phyloP scores from a whole-genome alignment of 2,888 invertebrate genomes.

The Machimus rusticus region DNA sequence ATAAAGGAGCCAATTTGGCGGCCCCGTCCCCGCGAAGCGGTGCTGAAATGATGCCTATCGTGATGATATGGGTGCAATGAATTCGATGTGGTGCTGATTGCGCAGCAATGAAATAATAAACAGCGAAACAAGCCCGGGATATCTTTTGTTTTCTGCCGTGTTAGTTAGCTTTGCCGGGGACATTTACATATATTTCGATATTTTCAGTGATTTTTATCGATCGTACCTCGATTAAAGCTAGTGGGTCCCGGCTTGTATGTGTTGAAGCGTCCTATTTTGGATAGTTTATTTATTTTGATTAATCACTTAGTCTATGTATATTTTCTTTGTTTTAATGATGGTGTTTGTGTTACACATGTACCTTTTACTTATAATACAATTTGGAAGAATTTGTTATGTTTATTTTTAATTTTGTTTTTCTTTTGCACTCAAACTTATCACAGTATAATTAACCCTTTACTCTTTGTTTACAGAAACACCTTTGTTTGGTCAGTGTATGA shows the following conservation, averaged over 20 bases:
- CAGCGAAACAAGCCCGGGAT: not conserved
- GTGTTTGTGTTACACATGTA: not conserved
- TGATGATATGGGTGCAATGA: not conserved
- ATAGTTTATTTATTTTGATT: slow-evolving; percentile 28
- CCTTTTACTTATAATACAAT: not conserved
- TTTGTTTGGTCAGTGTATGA: not conserved
- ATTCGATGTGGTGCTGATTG: not conserved
- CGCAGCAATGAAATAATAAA: not conserved
- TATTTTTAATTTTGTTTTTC: not conserved
- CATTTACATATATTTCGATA: slow-evolving; percentile 11
- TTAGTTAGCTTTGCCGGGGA: not conserved
- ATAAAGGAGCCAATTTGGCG: not conserved
- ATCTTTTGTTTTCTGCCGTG: not conserved
- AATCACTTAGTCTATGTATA: slow-evolving; percentile 2
- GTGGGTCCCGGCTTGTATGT: slow-evolving; percentile 47
- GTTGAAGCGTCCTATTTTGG: slow-evolving; percentile 46
- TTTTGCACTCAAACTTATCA: slow-evolving; percentile 11
- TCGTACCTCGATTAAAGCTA: slow-evolving; percentile 41
- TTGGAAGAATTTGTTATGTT: slow-evolving; percentile 22
- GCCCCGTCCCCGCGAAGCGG: not conserved
- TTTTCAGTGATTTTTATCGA: not conserved
- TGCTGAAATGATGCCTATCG: not conserved
- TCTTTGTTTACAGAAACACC: not conserved
- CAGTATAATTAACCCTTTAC: slow-evolving; percentile 18
- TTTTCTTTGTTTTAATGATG: not conserved